Evolutionary conservation across 30 jellyfish, hydroid and myxozoan species (phyloP).

Genomic region (Sanderia malayensis): DNA sequence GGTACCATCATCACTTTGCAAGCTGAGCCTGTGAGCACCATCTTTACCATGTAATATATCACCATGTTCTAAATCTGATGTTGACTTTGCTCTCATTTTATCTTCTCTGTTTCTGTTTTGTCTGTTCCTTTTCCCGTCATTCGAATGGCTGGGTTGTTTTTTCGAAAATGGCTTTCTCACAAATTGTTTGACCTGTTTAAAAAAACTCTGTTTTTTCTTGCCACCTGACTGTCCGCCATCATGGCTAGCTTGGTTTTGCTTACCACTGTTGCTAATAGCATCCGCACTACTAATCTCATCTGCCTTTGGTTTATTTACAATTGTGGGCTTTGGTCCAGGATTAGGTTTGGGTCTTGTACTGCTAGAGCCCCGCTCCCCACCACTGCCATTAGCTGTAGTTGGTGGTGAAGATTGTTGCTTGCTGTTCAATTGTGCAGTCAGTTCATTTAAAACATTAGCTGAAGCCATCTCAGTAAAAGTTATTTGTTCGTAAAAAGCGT

Average conservation of each 20-base stretch:
- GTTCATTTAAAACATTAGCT: background rate
- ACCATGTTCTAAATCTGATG: constrained; percentile 21
- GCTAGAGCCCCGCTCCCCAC: too few relatives aligned
- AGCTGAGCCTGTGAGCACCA: constrained; percentile 8
- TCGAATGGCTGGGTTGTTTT: constrained; percentile 15
- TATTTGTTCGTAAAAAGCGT: too few relatives aligned
- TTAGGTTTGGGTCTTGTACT: background rate
- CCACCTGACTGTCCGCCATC: background rate
- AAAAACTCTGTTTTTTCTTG: background rate
- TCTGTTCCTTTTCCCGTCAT: background rate
- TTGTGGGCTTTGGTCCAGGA: background rate
- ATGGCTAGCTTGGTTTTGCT: background rate
- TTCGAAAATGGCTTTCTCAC: constrained; percentile 35
- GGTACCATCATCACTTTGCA: background rate
- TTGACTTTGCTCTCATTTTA: constrained; percentile 26
- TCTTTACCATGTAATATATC: constrained; percentile 7
- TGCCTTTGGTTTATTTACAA: background rate
- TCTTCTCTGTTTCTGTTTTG: constrained; percentile 4
- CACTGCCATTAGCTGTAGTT: background rate
- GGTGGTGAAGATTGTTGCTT: background rate
- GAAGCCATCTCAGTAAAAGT: background rate
- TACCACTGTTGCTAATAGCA: too few relatives aligned
- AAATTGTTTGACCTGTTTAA: constrained; percentile 18
- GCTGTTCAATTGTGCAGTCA: background rate
- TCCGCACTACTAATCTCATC: background rate